Conservation (phyloP, 2,113 vertebrate genomes). For the Lucifuga dentata region DNA sequence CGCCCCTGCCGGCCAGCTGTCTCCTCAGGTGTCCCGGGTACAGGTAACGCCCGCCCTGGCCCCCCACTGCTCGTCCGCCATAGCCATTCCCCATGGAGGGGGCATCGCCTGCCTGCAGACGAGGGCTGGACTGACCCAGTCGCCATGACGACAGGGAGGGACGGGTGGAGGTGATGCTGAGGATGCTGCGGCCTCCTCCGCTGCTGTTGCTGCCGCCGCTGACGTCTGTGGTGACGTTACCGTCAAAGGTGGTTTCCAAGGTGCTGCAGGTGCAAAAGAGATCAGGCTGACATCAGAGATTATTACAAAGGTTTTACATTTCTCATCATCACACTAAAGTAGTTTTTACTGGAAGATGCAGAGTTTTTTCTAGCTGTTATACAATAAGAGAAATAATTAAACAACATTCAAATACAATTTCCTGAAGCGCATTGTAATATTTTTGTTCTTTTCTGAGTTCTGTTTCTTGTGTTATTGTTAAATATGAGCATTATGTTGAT, state of each 20-base stretch:
- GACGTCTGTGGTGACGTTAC: constrained; percentile 91
- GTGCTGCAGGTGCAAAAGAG: constrained; percentile 80
- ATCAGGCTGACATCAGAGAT: background rate
- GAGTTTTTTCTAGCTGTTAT: no score
- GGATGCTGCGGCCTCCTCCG: constrained; percentile 86
- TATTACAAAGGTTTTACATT: no score
- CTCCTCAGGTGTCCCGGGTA: constrained; percentile 89
- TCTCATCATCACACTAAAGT: no score
- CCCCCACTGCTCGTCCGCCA: constrained; percentile 79
- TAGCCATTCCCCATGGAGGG: constrained; percentile 92
- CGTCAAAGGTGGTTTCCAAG: constrained; percentile 95
- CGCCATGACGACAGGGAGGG: constrained; percentile 92
- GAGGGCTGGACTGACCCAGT: constrained; percentile 94
- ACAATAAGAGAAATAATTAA: no score
- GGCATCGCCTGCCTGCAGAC: constrained; percentile 95
- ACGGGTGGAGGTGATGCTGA: constrained; percentile 88
- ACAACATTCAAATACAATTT: no score
- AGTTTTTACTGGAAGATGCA: no score
- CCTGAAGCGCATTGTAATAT: no score
- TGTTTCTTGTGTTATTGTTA: no score
- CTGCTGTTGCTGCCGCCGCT: constrained; percentile 70
- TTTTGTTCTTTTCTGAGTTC: no score
- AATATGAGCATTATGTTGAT: no score
- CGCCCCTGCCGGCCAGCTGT: constrained; percentile 88
- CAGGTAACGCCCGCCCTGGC: constrained; percentile 86